Conservation (phyloP, 2,888 invertebrate genomes). For the Melikaiella ostensackeni region DNA sequence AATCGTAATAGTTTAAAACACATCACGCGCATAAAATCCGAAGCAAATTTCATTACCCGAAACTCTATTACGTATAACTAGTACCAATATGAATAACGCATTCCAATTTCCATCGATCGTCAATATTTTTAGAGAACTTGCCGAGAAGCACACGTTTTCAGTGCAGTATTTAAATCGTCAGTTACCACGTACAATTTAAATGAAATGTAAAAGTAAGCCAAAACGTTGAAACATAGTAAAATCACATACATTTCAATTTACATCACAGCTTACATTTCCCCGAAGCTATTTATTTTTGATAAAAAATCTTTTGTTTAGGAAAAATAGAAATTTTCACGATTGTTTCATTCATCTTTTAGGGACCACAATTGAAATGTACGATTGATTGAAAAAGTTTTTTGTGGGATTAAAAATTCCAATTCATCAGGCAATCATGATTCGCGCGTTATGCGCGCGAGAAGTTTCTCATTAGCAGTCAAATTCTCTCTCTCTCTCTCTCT, state of each 20-base stretch:
- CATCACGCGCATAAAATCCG: constrained; percentile 11
- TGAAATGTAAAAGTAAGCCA: neutral
- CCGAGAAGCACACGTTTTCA: constrained; percentile 18
- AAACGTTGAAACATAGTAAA: neutral
- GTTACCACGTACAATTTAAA: constrained; percentile 23
- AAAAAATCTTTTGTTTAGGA: neutral
- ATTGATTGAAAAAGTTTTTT: too few species aligned
- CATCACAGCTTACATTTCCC: neutral
- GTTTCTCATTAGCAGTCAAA: too few species aligned
- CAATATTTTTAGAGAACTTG: constrained; percentile 24
- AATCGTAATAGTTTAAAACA: constrained; percentile 17
- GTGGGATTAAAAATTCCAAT: too few species aligned
- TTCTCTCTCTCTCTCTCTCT: too few species aligned
- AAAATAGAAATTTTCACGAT: neutral
- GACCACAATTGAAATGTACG: too few species aligned
- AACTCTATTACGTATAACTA: constrained; percentile 15
- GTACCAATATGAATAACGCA: constrained; percentile 25
- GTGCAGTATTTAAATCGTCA: constrained; percentile 37
- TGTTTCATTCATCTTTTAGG: neutral
- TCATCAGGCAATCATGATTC: too few species aligned
- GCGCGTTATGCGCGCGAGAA: too few species aligned
- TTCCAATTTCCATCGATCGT: constrained; percentile 24
- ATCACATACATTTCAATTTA: neutral
- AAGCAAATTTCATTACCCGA: constrained; percentile 26
- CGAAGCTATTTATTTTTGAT: neutral